Conservation (phyloP, 35 echinoderm and acorn worm genomes). For the Chiridota heheva region DNA sequence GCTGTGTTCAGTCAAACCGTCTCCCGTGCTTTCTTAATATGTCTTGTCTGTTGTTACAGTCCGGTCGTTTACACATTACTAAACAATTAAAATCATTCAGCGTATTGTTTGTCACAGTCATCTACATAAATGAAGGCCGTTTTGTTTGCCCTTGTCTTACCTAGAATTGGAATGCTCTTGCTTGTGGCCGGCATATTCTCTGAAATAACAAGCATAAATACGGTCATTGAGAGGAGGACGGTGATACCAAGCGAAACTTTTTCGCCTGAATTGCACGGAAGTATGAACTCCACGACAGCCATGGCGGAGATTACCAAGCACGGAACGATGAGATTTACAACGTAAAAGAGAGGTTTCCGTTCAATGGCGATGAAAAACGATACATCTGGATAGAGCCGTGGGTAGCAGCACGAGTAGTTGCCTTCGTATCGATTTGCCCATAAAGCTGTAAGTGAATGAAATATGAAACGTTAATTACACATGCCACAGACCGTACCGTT, state of each 20-base stretch:
- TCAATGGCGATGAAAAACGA: conserved; percentile 74
- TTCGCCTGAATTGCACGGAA: conserved; percentile 96
- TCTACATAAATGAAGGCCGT: neutral
- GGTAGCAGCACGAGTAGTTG: conserved; percentile 71
- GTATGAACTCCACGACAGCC: conserved; percentile 89
- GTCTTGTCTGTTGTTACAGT: too few relatives aligned
- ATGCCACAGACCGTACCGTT: too few relatives aligned
- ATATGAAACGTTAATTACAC: too few relatives aligned
- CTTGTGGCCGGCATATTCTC: conserved; percentile 97
- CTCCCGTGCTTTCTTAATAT: too few relatives aligned
- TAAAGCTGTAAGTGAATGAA: conserved; percentile 52
- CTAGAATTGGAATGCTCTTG: conserved; percentile 79
- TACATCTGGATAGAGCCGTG: conserved; percentile 81
- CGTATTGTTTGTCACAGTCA: too few relatives aligned
- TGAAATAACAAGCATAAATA: conserved; percentile 93
- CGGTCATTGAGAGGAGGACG: conserved; percentile 87
- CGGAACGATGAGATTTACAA: conserved; percentile 89
- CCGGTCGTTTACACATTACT: too few relatives aligned
- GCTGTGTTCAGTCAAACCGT: too few relatives aligned
- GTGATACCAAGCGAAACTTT: conserved; percentile 98
- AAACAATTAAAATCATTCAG: too few relatives aligned
- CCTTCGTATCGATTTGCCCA: conserved; percentile 17
- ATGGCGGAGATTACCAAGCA: conserved; percentile 93
- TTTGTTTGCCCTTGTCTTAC: conserved; percentile 23
- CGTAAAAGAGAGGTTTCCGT: conserved; percentile 90